Conservation (phyloP, 2,888 invertebrate genomes). For the Nematopogon swammerdamellus region DNA sequence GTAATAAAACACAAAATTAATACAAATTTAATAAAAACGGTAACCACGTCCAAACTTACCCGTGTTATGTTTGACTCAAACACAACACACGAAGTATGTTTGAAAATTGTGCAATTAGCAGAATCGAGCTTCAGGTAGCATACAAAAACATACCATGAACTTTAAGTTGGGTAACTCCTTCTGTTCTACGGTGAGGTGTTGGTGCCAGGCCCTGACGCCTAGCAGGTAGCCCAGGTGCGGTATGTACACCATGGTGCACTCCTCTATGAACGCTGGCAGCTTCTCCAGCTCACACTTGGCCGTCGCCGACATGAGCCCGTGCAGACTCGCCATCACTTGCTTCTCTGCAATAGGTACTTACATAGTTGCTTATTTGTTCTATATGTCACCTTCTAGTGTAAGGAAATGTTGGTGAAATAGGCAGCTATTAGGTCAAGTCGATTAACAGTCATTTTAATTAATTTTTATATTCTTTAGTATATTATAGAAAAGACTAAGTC, state of each 20-base stretch:
- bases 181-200: slow-evolving; percentile 50
- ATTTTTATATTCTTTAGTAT: too few relatives aligned
- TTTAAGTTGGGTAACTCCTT: slow-evolving; percentile 64
- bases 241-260: slow-evolving; percentile 66
- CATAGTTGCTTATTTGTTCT: too few relatives aligned
- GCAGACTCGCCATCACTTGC: slow-evolving; percentile 64
- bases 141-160: slow-evolving; percentile 68
- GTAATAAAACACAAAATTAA: too few relatives aligned
- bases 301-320: slow-evolving; percentile 68
- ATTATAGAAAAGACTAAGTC: too few relatives aligned
- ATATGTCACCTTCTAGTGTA: neutral
- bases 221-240: slow-evolving; percentile 79
- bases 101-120: too few relatives aligned
- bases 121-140: too few relatives aligned
- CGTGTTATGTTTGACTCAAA: too few relatives aligned
- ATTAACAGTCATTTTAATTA: too few relatives aligned
- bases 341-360: slow-evolving; percentile 53
- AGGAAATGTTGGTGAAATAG: neutral
- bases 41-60: too few relatives aligned
- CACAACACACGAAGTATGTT: too few relatives aligned
- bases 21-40: too few relatives aligned
- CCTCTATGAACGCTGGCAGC: slow-evolving; percentile 62
- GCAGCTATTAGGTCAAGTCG: too few relatives aligned
- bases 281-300: slow-evolving; percentile 67
- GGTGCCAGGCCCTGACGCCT: slow-evolving; percentile 66